phyloP scores from a whole-genome alignment of 2,888 invertebrate genomes.

The Gnatocerus cornutus region DNA sequence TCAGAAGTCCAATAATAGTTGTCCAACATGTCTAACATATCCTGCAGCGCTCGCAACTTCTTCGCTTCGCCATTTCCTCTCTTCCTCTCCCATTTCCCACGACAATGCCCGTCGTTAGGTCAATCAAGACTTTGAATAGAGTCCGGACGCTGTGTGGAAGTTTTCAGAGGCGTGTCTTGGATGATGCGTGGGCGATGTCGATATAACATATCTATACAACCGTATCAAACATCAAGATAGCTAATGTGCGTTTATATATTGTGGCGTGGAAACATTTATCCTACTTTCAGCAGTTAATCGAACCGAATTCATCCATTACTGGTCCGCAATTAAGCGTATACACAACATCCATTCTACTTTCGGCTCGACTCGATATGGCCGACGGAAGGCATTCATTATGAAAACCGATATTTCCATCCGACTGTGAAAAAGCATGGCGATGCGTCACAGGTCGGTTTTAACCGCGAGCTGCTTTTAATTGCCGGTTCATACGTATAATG shows the following conservation, averaged over 20 bases:
- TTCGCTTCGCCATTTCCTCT: no score
- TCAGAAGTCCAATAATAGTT: no score
- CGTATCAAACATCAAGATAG: constrained; percentile 38
- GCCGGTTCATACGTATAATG: constrained; percentile 15
- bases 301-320: constrained; percentile 49
- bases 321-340: constrained; percentile 45
- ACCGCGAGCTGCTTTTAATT: constrained; percentile 47
- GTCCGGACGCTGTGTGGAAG: constrained; percentile 19
- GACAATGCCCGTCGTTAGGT: constrained; percentile 19
- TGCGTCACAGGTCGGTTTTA: constrained; percentile 31
- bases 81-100: background rate
- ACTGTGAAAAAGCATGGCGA: constrained; percentile 38
- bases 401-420: constrained; percentile 43
- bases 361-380: constrained; percentile 34
- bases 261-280: constrained; percentile 45
- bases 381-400: constrained; percentile 46
- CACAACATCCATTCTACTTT: constrained; percentile 46
- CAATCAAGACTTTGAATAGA: constrained; percentile 29
- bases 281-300: constrained; percentile 48
- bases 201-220: constrained; percentile 32
- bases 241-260: constrained; percentile 46
- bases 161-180: constrained; percentile 12
- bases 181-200: constrained; percentile 22
- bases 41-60: no score
- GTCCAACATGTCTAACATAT: no score